These are phyloP conservation scores for Pyrgilauda ruficollis DNA, from an alignment of 2,113 vertebrate species.

Conservation along the genomic window DNA sequence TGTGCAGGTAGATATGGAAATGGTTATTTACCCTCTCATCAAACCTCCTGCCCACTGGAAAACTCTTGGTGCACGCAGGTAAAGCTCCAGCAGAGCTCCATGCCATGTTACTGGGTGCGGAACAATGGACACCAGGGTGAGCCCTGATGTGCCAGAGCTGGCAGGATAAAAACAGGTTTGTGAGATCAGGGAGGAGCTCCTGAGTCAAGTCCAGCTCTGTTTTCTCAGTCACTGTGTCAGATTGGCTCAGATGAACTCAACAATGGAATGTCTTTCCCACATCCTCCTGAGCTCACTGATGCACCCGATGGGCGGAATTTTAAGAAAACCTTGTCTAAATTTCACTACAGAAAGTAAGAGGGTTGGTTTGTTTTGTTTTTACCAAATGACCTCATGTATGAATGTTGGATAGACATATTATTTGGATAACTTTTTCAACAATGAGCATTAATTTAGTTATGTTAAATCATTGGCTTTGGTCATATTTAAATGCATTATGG, in stretches of 20 bases:
- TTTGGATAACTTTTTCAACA: background rate
- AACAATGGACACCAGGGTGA: background rate
- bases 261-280: background rate
- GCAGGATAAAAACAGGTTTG: background rate
- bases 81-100: rapidly evolving
- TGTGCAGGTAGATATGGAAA: background rate
- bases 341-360: background rate
- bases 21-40: background rate
- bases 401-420: background rate
- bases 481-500: background rate
- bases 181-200: background rate
- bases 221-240: background rate
- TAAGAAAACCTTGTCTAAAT: background rate
- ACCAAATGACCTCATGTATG: background rate
- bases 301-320: background rate
- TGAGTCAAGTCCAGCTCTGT: background rate
- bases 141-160: background rate
- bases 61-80: rapidly evolving
- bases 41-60: background rate
- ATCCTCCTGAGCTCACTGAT: rapidly evolving
- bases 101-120: background rate
- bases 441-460: background rate
- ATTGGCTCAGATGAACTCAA: rapidly evolving
- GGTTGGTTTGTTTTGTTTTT: background rate
- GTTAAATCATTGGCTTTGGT: background rate